phyloP scores from a whole-genome alignment of 2,113 vertebrate genomes.

The Ameiurus melas region DNA sequence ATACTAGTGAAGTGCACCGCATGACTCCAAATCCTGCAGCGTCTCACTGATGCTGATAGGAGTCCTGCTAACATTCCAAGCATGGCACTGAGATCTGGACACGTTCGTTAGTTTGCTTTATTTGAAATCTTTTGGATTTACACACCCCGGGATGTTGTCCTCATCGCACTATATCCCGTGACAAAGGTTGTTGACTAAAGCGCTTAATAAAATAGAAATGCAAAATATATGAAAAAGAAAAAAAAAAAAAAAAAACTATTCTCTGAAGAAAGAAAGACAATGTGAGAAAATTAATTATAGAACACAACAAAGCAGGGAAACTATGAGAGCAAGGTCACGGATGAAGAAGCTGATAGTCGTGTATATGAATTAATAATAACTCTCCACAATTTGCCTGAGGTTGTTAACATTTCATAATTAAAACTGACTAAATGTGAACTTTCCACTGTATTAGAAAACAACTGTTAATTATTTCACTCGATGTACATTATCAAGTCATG shows the following conservation, averaged over 20 bases:
- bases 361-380: conserved; percentile 41
- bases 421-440: background rate
- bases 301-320: conserved; percentile 13
- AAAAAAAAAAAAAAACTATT: too few relatives aligned
- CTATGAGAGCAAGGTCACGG: background rate
- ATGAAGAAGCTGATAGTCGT: conserved; percentile 6
- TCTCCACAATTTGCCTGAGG: background rate
- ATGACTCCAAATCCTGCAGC: conserved; percentile 37
- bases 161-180: too few relatives aligned
- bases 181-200: conserved; percentile 19
- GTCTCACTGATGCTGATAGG: conserved; percentile 29
- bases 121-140: background rate
- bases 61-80: background rate
- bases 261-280: conserved; percentile 3
- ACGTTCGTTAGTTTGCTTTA: background rate
- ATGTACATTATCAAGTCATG: too few relatives aligned
- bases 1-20: background rate
- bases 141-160: background rate
- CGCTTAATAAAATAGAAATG: conserved; percentile 52
- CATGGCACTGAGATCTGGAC: background rate
- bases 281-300: conserved; percentile 31
- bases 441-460: background rate
- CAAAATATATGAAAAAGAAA: background rate
- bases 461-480: background rate
- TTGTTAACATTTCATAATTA: background rate